Conservation (phyloP, 2,797 vertebrate genomes). For the Masticophis lateralis region DNA sequence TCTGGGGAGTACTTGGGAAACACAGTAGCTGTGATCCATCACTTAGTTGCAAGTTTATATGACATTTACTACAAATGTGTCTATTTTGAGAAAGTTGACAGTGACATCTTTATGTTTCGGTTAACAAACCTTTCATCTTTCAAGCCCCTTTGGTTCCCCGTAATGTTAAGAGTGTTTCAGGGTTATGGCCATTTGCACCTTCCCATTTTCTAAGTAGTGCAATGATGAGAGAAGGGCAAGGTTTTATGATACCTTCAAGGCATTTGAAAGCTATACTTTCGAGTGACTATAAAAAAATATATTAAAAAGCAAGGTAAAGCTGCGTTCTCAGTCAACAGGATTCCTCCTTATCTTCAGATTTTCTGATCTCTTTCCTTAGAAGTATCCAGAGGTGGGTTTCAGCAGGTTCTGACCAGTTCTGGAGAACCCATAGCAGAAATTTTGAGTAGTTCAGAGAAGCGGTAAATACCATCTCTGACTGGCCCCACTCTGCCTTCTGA, state of each 20-base stretch:
- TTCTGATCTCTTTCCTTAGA: background rate
- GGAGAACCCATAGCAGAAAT: too few relatives aligned
- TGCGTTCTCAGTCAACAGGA: conserved; percentile 41
- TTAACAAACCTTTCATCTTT: conserved; percentile 59
- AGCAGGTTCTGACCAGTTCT: too few relatives aligned
- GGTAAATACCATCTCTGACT: too few relatives aligned
- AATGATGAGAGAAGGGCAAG: conserved; percentile 59
- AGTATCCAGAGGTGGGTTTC: background rate
- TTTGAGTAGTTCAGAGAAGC: too few relatives aligned
- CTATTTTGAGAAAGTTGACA: conserved; percentile 60
- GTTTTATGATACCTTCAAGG: conserved; percentile 67
- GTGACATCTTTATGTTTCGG: conserved; percentile 64
- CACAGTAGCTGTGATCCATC: conserved; percentile 45
- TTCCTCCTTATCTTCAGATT: conserved; percentile 33
- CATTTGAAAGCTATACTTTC: conserved; percentile 59
- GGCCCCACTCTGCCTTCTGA: too few relatives aligned
- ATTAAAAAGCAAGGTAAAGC: conserved; percentile 59
- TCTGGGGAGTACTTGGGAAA: conserved; percentile 40
- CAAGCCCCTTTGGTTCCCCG: conserved; percentile 50
- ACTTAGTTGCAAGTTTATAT: conserved; percentile 50
- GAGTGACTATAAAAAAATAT: conserved; percentile 55
- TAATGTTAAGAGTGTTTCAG: conserved; percentile 49
- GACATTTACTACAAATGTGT: conserved; percentile 56
- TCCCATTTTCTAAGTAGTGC: conserved; percentile 46
- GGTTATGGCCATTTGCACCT: conserved; percentile 49